phyloP scores from a whole-genome alignment of 1,140 invertebrate genomes.

The Dendrolimus kikuchii region DNA sequence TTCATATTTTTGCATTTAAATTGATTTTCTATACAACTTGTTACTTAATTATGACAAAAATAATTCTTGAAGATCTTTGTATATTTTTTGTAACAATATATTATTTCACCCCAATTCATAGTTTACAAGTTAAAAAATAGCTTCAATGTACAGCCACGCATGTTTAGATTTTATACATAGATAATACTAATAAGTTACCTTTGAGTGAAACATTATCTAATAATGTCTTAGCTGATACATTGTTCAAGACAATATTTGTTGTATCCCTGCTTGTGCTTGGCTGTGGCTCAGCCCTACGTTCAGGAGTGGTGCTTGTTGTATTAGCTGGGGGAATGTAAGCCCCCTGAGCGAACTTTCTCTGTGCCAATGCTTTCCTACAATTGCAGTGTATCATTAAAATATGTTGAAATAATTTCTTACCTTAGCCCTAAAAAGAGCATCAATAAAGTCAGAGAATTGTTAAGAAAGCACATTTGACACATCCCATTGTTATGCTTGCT shows the following conservation, averaged over 20 bases:
- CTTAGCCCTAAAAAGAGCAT: no score
- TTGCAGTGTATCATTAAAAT: no score
- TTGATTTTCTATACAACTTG: no score
- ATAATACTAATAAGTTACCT: constrained; percentile 17
- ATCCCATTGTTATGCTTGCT: no score
- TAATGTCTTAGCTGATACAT: constrained; percentile 12
- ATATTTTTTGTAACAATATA: neutral
- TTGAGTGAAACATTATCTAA: constrained; percentile 24
- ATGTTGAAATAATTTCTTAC: no score
- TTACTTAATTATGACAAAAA: neutral
- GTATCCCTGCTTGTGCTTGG: constrained; percentile 2
- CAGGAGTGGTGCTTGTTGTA: neutral
- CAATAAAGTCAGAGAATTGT: no score
- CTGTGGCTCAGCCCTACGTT: neutral
- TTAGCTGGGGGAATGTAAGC: constrained; percentile 18
- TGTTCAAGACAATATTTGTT: constrained; percentile 11
- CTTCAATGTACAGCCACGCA: neutral
- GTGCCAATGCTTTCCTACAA: constrained; percentile 23
- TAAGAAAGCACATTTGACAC: no score
- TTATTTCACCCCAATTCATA: neutral
- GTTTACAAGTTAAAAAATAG: constrained; percentile 1
- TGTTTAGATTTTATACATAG: neutral
- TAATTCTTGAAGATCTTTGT: neutral
- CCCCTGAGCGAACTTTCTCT: constrained; percentile 31
- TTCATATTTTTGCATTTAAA: no score